These are phyloP conservation scores for Drosophila aldrichi DNA, from an alignment of 2,888 invertebrate species.

Conservation along the genomic window DNA sequence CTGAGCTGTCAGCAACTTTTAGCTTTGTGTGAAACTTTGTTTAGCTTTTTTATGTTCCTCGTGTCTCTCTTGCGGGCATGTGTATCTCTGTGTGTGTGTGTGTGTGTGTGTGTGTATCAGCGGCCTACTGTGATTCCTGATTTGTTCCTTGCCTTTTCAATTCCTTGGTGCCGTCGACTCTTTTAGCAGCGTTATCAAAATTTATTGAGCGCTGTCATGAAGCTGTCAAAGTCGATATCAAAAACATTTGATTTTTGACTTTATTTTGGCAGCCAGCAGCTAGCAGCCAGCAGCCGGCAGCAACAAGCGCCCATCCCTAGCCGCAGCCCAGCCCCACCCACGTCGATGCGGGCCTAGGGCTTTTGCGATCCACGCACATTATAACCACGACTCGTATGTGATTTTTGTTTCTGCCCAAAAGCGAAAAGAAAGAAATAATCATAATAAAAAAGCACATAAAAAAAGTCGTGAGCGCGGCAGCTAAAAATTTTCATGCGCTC, in stretches of 20 bases:
- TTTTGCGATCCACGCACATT: conserved; percentile 49
- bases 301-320: conserved; percentile 58
- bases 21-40: conserved; percentile 50
- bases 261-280: conserved; percentile 65
- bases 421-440: conserved; percentile 74
- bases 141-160: conserved; percentile 52
- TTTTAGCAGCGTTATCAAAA: conserved; percentile 75
- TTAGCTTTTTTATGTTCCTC: conserved; percentile 57
- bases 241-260: conserved; percentile 83
- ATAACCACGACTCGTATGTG: conserved; percentile 64
- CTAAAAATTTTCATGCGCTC: conserved; percentile 76
- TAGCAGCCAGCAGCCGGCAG: conserved; percentile 61
- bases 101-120: not conserved
- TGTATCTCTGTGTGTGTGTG: not conserved
- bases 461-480: conserved; percentile 68
- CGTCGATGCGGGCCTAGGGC: conserved; percentile 9
- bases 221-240: conserved; percentile 82
- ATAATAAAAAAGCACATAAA: conserved; percentile 79
- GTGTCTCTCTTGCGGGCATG: conserved; percentile 23
- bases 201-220: conserved; percentile 84
- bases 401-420: conserved; percentile 51
- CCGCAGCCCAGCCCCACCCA: conserved; percentile 11
- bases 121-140: conserved; percentile 55
- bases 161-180: conserved; percentile 46
- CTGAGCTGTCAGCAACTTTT: conserved; percentile 69